Conservation (phyloP, 2,797 vertebrate species). For the Phrynocephalus forsythii region DNA sequence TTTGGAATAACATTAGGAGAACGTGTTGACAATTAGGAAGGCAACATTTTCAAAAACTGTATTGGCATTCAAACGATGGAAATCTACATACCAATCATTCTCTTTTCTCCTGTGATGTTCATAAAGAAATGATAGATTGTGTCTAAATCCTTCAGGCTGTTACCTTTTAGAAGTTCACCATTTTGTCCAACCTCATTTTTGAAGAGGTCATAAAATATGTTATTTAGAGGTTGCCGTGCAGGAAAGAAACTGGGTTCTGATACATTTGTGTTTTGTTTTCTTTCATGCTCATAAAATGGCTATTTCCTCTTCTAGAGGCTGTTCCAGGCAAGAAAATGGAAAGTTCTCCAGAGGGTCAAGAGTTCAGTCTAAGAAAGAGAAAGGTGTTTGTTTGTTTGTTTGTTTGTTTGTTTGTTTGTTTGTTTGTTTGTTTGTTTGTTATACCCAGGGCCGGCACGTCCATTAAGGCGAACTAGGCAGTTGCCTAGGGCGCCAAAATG, state of each 20-base stretch:
- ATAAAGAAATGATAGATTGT: background rate
- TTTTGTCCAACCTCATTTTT: background rate
- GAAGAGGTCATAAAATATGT: background rate
- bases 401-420: no score
- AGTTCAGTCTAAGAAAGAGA: background rate
- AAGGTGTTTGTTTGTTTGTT: no score
- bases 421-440: no score
- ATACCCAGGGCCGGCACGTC: no score
- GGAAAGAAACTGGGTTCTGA: background rate
- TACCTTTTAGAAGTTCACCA: background rate
- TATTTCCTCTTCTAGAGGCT: background rate
- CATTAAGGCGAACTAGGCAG: no score
- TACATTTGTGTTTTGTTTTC: background rate
- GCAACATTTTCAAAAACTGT: background rate
- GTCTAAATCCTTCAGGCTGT: background rate
- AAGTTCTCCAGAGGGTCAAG: background rate
- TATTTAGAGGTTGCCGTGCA: background rate
- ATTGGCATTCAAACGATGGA: background rate
- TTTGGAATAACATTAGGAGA: background rate
- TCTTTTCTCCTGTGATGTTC: background rate
- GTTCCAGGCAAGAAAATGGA: background rate
- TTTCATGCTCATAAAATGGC: no score
- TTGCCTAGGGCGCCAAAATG: no score
- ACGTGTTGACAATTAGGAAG: background rate
- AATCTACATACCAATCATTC: background rate